A percentile compares a stretch with the other conserved stretches of the same genome.
Evolutionary conservation across 2,797 vertebrate genomes (phyloP).

Genomic region (Helostoma temminkii): DNA sequence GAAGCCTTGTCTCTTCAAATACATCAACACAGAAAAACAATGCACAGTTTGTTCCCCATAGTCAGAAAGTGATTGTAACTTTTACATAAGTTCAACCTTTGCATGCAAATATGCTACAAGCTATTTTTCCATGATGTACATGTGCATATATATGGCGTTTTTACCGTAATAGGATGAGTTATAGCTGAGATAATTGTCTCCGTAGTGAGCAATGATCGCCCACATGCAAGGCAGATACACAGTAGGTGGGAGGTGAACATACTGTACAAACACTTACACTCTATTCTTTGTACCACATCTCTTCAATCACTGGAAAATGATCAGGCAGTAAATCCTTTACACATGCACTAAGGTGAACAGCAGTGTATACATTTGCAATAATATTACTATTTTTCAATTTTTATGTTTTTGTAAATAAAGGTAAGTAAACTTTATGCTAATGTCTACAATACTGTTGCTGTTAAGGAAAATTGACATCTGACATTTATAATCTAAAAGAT

Average conservation of each 20-base stretch:
- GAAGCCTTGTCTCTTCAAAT: neutral
- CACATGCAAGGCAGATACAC: slow-evolving; percentile 66
- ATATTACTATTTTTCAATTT: too few relatives aligned
- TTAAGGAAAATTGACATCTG: slow-evolving; percentile 25
- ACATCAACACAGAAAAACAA: slow-evolving; percentile 17
- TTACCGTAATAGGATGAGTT: slow-evolving; percentile 61
- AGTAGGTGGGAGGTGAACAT: slow-evolving; percentile 78
- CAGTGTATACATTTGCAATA: neutral
- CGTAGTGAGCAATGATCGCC: slow-evolving; percentile 70
- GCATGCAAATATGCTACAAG: slow-evolving; percentile 17
- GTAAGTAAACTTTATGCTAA: neutral
- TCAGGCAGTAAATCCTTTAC: slow-evolving; percentile 25
- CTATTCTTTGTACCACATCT: slow-evolving; percentile 45
- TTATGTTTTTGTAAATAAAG: too few relatives aligned
- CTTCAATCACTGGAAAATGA: slow-evolving; percentile 37
- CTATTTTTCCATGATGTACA: slow-evolving; percentile 39
- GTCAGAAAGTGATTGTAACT: slow-evolving; percentile 2
- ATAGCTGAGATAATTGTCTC: slow-evolving; percentile 73
- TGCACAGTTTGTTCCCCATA: neutral
- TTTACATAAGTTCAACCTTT: slow-evolving; percentile 1
- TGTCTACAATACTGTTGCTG: slow-evolving; percentile 2
- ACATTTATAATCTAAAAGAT: too few relatives aligned
- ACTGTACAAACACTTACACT: slow-evolving; percentile 62
- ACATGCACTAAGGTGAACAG: slow-evolving; percentile 21
- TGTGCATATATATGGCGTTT: slow-evolving; percentile 18